phyloP scores from a whole-genome alignment of 2,797 vertebrate species.

The Tachyglossus aculeatus region DNA sequence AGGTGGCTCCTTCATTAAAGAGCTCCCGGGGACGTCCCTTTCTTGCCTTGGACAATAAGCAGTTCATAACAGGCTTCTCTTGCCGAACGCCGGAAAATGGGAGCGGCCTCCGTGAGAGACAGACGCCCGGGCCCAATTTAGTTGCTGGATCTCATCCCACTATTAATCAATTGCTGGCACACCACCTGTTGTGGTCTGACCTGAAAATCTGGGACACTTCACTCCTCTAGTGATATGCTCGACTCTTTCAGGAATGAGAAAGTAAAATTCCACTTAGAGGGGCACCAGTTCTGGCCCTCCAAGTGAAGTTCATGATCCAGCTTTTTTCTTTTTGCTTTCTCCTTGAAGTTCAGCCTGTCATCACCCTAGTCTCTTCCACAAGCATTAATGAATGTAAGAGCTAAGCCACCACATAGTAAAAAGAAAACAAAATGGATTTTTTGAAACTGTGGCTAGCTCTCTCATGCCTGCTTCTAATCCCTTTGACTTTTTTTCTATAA shows the following conservation, averaged over 20 bases:
- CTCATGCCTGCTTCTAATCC: background rate
- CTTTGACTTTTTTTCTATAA: background rate
- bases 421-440: background rate
- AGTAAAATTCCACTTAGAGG: background rate
- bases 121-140: no score
- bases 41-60: no score
- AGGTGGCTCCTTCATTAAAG: no score
- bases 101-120: no score
- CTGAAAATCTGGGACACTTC: background rate
- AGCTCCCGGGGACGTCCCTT: no score
- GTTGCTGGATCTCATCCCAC: no score
- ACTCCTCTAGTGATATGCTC: background rate
- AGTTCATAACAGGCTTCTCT: no score
- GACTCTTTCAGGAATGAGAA: background rate
- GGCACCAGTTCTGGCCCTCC: no score
- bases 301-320: no score
- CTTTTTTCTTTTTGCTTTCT: no score
- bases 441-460: background rate
- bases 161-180: background rate
- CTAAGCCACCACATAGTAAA: background rate
- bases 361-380: background rate
- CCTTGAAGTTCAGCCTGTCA: background rate
- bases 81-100: no score
- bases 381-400: background rate
- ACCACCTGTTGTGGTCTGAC: background rate